phyloP scores from a whole-genome alignment of 2,797 vertebrate genomes.

The Holocentrus rufus region DNA sequence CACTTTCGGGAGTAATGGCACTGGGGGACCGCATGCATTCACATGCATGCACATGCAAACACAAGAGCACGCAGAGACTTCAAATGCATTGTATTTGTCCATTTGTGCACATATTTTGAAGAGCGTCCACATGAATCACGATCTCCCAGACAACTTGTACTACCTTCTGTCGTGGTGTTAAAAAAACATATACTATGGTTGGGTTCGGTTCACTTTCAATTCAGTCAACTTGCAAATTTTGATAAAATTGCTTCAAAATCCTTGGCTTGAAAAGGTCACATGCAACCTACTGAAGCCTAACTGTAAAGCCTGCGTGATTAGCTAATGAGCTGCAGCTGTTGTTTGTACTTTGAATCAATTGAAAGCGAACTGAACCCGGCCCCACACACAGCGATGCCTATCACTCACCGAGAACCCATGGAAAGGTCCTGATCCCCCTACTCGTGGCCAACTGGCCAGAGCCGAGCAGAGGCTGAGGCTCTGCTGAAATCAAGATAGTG shows the following conservation, averaged over 20 bases:
- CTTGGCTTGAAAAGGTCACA: conserved; percentile 9
- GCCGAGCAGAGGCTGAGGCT: conserved; percentile 15
- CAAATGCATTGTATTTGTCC: too few relatives aligned
- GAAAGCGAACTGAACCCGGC: conserved; percentile 26
- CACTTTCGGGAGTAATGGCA: conserved; percentile 6
- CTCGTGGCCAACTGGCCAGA: conserved; percentile 20
- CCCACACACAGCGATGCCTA: conserved; percentile 13
- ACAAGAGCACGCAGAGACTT: not conserved
- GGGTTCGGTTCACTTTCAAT: not conserved
- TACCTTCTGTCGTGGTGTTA: not conserved
- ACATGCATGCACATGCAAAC: too few relatives aligned
- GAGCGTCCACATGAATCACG: not conserved
- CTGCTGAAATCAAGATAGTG: conserved; percentile 43
- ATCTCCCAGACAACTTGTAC: not conserved
- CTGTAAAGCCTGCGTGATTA: not conserved
- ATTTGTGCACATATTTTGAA: not conserved
- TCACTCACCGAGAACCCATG: conserved; percentile 36
- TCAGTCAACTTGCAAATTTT: not conserved
- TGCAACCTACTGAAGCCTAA: not conserved
- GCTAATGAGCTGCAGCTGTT: conserved; percentile 7
- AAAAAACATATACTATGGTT: not conserved
- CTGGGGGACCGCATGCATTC: not conserved
- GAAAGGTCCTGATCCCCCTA: conserved; percentile 12
- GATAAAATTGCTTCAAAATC: not conserved
- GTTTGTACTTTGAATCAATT: conserved; percentile 16